phyloP scores from a whole-genome alignment of 2,888 invertebrate species.

The Drosophila suboccidentalis region DNA sequence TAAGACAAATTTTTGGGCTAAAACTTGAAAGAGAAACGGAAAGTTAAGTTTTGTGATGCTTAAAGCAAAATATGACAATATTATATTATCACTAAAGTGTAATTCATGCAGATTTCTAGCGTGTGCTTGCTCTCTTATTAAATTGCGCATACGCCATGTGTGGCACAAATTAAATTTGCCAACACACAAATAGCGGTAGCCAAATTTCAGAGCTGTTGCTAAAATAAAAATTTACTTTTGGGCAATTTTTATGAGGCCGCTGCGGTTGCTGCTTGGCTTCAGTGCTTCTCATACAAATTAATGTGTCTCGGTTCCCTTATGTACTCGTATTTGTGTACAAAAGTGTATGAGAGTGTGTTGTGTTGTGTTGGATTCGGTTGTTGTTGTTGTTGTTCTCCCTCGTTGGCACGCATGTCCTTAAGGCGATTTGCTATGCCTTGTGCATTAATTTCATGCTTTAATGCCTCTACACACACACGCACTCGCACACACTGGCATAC shows the following conservation, averaged over 20 bases:
- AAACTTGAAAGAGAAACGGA: conserved; percentile 3
- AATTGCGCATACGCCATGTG: conserved; percentile 60
- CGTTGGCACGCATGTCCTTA: conserved; percentile 54
- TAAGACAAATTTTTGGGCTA: not conserved
- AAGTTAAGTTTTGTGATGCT: conserved; percentile 7
- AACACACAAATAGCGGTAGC: conserved; percentile 27
- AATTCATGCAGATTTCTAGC: conserved; percentile 23
- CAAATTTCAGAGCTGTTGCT: conserved; percentile 23
- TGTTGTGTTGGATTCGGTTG: not conserved
- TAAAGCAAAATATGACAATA: not conserved
- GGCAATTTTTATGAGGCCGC: conserved; percentile 56
- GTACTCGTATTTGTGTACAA: not conserved
- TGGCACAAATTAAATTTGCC: conserved; percentile 56
- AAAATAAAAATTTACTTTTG: conserved; percentile 65
- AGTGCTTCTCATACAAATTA: conserved; percentile 47
- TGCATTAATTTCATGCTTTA: conserved; percentile 72
- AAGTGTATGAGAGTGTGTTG: not conserved
- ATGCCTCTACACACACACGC: conserved; percentile 50
- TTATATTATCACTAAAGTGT: conserved; percentile 9
- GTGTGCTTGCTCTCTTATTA: conserved; percentile 38
- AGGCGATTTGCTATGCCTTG: conserved; percentile 60
- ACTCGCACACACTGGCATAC: conserved; percentile 6
- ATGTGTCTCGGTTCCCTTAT: conserved; percentile 32
- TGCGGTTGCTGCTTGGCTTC: conserved; percentile 52
- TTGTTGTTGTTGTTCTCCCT: conserved; percentile 16